Percentiles rank a stretch among this genome's conserved stretches.
Evolutionary conservation across 1,140 invertebrate genomes (phyloP).

Genomic region (Tyrophagus putrescentiae): DNA sequence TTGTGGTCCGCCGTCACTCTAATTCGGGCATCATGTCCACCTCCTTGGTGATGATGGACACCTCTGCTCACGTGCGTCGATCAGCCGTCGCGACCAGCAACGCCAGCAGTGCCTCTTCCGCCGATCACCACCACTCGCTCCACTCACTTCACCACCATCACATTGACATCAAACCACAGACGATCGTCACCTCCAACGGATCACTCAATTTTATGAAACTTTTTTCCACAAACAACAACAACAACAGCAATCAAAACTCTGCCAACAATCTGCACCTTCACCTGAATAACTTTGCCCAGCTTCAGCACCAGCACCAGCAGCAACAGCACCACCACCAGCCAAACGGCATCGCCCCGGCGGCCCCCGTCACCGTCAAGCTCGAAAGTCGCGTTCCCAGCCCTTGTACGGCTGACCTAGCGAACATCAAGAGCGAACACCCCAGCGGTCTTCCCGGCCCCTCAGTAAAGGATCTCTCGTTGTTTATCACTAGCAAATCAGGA

Average conservation of each 20-base stretch:
- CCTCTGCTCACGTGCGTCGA: background rate
- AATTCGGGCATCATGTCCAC: background rate
- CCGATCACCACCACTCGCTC: background rate
- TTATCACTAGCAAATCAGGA: background rate
- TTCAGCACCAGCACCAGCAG: background rate
- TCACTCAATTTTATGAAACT: conserved; percentile 12
- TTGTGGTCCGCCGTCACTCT: background rate
- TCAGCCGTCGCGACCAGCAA: background rate
- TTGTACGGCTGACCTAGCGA: background rate
- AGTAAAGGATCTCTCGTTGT: conserved; percentile 11
- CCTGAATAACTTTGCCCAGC: too few species aligned
- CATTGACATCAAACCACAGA: background rate
- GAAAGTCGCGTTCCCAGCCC: conserved; percentile 13
- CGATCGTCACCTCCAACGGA: conserved; percentile 1
- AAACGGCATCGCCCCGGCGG: too few species aligned
- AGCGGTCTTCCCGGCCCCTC: background rate
- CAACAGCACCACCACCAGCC: background rate
- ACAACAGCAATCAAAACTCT: background rate
- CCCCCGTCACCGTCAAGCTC: background rate
- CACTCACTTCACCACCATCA: background rate
- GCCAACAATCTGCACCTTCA: background rate
- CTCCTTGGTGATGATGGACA: conserved; percentile 17
- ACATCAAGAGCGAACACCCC: too few species aligned
- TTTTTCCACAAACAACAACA: background rate
- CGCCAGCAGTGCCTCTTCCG: background rate